A percentile compares a stretch with the other conserved stretches of the same genome.
These are phyloP conservation scores for Emmelina monodactyla DNA, from an alignment of 2,888 invertebrate species.

Conservation along the genomic window DNA sequence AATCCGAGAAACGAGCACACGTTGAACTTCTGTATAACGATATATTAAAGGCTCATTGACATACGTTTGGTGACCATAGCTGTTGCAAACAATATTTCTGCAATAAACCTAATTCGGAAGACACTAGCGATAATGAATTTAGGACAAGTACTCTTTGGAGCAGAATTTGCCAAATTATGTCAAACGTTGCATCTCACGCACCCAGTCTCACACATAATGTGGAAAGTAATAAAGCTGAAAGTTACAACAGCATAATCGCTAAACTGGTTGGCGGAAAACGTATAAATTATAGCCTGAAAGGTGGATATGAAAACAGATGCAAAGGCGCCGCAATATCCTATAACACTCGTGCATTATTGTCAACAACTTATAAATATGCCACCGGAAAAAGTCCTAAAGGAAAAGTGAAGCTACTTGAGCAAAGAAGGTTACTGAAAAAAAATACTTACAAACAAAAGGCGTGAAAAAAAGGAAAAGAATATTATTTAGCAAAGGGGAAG, in stretches of 20 bases:
- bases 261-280: conserved; percentile 12
- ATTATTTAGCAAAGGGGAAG: neutral
- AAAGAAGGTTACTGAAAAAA: neutral
- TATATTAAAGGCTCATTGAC: neutral
- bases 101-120: neutral
- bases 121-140: neutral
- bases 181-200: neutral
- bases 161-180: neutral
- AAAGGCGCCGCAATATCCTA: neutral
- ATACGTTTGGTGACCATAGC: neutral
- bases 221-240: conserved; percentile 4
- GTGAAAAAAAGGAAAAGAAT: neutral
- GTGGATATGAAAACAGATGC: conserved; percentile 2
- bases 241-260: conserved; percentile 11
- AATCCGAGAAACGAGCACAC: conserved; percentile 4
- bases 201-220: neutral
- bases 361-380: neutral
- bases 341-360: conserved; percentile 1
- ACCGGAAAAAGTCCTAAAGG: neutral
- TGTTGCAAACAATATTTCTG: neutral
- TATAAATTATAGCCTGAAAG: neutral
- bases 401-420: neutral
- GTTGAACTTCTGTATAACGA: neutral
- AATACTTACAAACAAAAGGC: neutral
- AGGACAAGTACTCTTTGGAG: neutral